Evolutionary conservation across 2,797 vertebrate genomes (phyloP), one percentile per base, ranked within the genome.

Genomic region (Fundulus diaphanus): DNA sequence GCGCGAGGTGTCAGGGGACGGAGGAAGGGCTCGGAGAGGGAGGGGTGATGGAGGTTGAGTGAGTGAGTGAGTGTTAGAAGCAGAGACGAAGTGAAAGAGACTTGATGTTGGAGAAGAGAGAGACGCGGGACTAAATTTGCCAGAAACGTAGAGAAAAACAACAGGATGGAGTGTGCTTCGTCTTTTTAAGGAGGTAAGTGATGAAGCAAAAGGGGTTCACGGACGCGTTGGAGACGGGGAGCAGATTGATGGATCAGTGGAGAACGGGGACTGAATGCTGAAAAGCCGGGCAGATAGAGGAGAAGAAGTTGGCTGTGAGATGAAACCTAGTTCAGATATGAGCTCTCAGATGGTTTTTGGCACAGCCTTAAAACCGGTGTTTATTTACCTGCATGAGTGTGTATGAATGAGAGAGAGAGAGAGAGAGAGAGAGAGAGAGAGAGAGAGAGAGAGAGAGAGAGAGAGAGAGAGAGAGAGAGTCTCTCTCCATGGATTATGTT

Each of bases 51-150:
- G 84, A 81, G 81, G 68, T 80, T 70, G 80, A 85, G 87, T 66
- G 86, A 87, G 87, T 66, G 85, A 87, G 85, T 68, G 85, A 87
- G 87, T 35, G 84, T 87, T 88, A 82, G 83, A 90, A 84, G 85
- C 80, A 70, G 87, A 90, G 85, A 89, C 81, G 79, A 89, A 91
- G 87, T 90, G 89, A 87, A 91, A 90, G 76, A 90, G 89, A 92
- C 89, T 90, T 87, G 89, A 90, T 90, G 85, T 87, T 86, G 87
- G 87, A 92, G 90, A 86, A 85, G 85, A 85, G 85, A 81, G 83
- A 89, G 90, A 89, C 76, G 81, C 86, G 84, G 85, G 92, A 93
- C 91, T 93, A 91, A 89, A 92, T 92, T 90, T 91, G 87, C 86
- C 51, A 70, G 88, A 88, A 90, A 67, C 63, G 15, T 27, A 86